Evolutionary conservation across 2,113 vertebrate species (phyloP).

Genomic region (Promerops cafer): DNA sequence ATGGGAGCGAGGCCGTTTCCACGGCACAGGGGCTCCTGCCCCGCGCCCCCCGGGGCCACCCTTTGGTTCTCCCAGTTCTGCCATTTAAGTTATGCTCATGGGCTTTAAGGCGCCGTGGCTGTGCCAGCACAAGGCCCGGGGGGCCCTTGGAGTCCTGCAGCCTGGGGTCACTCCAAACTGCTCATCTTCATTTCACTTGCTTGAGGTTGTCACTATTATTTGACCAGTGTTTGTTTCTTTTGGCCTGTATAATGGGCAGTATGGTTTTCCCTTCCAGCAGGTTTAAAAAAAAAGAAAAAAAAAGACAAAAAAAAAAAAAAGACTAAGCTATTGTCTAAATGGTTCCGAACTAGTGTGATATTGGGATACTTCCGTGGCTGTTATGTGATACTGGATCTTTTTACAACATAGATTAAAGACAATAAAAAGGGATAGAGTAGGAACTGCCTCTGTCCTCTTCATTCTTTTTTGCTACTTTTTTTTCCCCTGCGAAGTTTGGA

Average conservation of each 20-base stretch:
- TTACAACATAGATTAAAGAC: constrained; percentile 58
- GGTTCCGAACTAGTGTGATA: constrained; percentile 39
- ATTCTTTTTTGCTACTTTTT: neutral
- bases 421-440: constrained; percentile 67
- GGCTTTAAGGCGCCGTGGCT: neutral
- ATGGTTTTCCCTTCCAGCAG: constrained; percentile 16
- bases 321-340: constrained; percentile 25
- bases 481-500: neutral
- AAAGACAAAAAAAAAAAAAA: neutral
- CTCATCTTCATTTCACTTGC: constrained; percentile 40
- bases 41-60: neutral
- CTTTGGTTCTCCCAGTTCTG: neutral
- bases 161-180: neutral
- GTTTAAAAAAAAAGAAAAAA: neutral
- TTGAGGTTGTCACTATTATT: constrained; percentile 35
- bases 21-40: neutral
- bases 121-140: neutral
- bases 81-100: neutral
- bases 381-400: constrained; percentile 59
- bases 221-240: constrained; percentile 22
- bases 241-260: neutral
- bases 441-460: neutral
- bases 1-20: neutral
- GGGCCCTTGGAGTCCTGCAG: neutral
- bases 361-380: constrained; percentile 50